phyloP scores from a whole-genome alignment of 92 coral and sea anemone species.

The Bergia sp. region DNA sequence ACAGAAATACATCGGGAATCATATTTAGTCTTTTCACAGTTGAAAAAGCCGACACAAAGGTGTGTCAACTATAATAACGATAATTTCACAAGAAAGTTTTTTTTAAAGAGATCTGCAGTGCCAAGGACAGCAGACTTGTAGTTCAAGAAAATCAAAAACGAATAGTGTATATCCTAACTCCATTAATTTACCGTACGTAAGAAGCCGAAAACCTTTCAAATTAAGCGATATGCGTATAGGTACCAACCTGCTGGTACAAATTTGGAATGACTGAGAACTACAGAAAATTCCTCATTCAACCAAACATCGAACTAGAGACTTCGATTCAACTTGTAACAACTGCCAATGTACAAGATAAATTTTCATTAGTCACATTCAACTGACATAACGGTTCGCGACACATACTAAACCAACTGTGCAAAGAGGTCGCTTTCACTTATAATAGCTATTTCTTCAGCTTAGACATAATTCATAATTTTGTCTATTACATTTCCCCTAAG shows the following conservation, averaged over 20 bases:
- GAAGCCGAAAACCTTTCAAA: not conserved
- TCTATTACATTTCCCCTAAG: not conserved
- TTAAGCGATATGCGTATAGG: not conserved
- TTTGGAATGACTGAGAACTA: not conserved
- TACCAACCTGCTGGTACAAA: not conserved
- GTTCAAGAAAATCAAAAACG: not conserved
- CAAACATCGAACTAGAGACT: not conserved
- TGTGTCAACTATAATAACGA: not conserved
- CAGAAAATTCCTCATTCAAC: not conserved
- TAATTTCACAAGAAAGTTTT: not conserved
- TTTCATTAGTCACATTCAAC: conserved; percentile 13
- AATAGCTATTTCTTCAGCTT: not conserved
- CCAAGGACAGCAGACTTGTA: not conserved
- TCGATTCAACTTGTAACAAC: not conserved
- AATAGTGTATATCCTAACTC: not conserved
- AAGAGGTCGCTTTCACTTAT: conserved; percentile 10
- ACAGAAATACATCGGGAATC: not conserved
- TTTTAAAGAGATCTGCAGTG: not conserved
- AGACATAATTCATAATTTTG: not conserved
- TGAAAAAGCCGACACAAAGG: not conserved
- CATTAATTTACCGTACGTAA: not conserved
- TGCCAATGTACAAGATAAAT: not conserved
- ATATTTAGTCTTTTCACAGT: conserved; percentile 7
- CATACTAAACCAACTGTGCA: not conserved
- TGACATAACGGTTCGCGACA: not conserved